These are phyloP conservation scores for Polypterus senegalus DNA, from an alignment of 2,113 vertebrate genomes.

Conservation along the genomic window DNA sequence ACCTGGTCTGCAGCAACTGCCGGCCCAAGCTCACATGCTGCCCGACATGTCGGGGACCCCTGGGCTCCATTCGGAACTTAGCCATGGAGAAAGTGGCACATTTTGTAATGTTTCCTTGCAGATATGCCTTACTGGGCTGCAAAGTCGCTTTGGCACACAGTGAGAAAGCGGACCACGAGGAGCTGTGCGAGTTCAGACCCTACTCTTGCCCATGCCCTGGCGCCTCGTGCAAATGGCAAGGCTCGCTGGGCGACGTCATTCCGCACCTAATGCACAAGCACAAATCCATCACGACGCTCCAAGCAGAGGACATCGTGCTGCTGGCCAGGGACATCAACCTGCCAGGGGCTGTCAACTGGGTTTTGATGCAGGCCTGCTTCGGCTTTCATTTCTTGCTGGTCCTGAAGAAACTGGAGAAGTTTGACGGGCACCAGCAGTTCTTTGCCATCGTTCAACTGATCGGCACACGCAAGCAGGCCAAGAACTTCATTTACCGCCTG, in stretches of 20 bases:
- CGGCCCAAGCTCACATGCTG: slow-evolving; percentile 70
- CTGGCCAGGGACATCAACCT: slow-evolving; percentile 72
- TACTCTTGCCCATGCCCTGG: slow-evolving; percentile 66
- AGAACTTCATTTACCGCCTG: slow-evolving; percentile 67
- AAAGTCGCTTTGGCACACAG: slow-evolving; percentile 67
- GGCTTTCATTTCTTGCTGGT: slow-evolving; percentile 72
- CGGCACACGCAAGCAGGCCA: slow-evolving; percentile 69
- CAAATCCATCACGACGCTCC: slow-evolving; percentile 65
- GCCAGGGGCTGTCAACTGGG: slow-evolving; percentile 68
- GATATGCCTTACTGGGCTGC: slow-evolving; percentile 63
- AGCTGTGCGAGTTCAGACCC: slow-evolving; percentile 70
- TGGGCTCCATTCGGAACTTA: slow-evolving; percentile 70
- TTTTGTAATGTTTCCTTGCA: slow-evolving; percentile 67
- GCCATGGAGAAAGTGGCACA: slow-evolving; percentile 74
- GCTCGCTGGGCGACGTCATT: slow-evolving; percentile 65
- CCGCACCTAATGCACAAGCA: slow-evolving; percentile 70
- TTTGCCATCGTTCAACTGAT: slow-evolving; percentile 70
- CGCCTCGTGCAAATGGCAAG: slow-evolving; percentile 68
- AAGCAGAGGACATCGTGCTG: slow-evolving; percentile 68
- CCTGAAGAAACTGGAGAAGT: slow-evolving; percentile 68
- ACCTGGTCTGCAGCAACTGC: slow-evolving; percentile 72
- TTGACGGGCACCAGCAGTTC: slow-evolving; percentile 69
- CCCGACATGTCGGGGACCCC: slow-evolving; percentile 59
- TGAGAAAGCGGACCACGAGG: slow-evolving; percentile 67
- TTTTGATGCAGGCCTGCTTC: slow-evolving; percentile 75